Conservation (phyloP, 2,888 invertebrate species). For the Epinotia bilunana region DNA sequence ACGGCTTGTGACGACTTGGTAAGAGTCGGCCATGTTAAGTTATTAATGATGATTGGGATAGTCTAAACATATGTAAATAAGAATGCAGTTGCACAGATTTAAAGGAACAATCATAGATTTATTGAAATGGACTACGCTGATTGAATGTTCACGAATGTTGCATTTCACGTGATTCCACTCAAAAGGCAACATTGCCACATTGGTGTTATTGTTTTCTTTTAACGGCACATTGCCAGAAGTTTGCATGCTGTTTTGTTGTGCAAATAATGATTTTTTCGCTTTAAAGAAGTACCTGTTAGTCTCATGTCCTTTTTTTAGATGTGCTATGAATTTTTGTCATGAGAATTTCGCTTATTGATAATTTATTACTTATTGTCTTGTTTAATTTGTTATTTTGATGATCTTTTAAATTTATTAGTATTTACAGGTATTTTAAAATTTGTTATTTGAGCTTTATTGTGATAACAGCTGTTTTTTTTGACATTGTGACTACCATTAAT, state of each 20-base stretch:
- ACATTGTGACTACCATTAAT: too few relatives aligned
- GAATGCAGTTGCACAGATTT: slow-evolving; percentile 11
- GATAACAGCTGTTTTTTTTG: too few relatives aligned
- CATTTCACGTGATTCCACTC: not conserved
- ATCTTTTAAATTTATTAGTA: too few relatives aligned
- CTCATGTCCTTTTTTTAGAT: too few relatives aligned
- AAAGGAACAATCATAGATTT: slow-evolving; percentile 10
- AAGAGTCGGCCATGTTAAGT: slow-evolving; percentile 29
- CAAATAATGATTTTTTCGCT: too few relatives aligned
- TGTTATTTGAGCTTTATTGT: too few relatives aligned
- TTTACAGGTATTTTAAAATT: too few relatives aligned
- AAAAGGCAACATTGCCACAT: not conserved
- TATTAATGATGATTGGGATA: slow-evolving; percentile 39
- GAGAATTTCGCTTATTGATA: too few relatives aligned
- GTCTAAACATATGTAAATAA: slow-evolving; percentile 22
- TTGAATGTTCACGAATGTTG: slow-evolving; percentile 8
- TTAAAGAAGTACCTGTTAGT: too few relatives aligned
- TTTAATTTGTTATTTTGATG: too few relatives aligned
- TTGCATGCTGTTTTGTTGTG: not conserved
- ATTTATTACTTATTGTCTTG: too few relatives aligned
- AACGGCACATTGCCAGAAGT: not conserved
- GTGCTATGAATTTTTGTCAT: too few relatives aligned
- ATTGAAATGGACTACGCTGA: not conserved
- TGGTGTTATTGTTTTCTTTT: not conserved
- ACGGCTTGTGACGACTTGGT: slow-evolving; percentile 53